phyloP scores from a whole-genome alignment of 2,797 vertebrate species.

The Mormyrus proboscirostris region DNA sequence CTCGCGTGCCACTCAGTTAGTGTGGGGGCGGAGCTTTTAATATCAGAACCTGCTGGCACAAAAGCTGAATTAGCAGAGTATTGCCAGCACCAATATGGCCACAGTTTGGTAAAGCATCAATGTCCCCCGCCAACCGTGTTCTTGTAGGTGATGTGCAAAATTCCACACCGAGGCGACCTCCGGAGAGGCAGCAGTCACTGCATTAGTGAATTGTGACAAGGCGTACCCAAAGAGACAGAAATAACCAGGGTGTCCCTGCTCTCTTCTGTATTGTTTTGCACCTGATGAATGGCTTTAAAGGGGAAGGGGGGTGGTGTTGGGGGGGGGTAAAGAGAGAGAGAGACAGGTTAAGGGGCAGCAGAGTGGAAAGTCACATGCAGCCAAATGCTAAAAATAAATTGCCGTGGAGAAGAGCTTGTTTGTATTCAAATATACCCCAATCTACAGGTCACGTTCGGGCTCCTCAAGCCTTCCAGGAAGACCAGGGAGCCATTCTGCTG shows the following conservation, averaged over 20 bases:
- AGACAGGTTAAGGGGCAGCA: constrained; percentile 1
- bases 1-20: background rate
- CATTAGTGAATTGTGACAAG: background rate
- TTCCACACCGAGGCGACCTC: background rate
- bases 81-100: background rate
- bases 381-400: constrained; percentile 27
- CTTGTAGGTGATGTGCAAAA: background rate
- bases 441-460: constrained; percentile 13
- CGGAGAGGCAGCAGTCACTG: background rate
- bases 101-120: background rate
- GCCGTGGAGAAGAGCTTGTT: constrained; percentile 28
- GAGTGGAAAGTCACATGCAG: constrained; percentile 26
- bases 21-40: background rate
- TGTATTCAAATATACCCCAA: constrained; percentile 36
- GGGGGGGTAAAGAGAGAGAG: background rate
- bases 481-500: background rate
- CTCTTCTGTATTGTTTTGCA: background rate
- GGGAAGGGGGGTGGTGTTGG: background rate
- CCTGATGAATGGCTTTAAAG: constrained; percentile 13
- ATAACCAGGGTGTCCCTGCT: constrained; percentile 12
- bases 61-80: background rate
- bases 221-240: background rate
- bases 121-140: background rate
- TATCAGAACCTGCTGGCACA: background rate
- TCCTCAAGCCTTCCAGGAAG: background rate